phyloP scores from a whole-genome alignment of 2,113 vertebrate species.

The Limanda limanda region DNA sequence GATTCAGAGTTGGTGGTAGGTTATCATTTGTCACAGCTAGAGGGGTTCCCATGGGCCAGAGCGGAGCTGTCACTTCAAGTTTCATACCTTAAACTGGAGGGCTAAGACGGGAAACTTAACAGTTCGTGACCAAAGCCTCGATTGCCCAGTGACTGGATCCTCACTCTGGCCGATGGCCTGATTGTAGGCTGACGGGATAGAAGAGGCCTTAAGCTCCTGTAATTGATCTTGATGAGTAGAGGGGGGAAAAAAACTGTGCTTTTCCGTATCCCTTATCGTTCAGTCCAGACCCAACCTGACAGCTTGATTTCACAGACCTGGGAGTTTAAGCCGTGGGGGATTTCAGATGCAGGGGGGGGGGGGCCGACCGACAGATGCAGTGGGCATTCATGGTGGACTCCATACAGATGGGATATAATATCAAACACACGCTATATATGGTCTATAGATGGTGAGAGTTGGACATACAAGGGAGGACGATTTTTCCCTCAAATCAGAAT shows the following conservation, averaged over 20 bases:
- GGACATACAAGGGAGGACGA: neutral
- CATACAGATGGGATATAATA: constrained; percentile 30
- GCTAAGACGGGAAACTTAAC: constrained; percentile 50
- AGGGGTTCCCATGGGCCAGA: constrained; percentile 37
- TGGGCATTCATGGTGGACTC: constrained; percentile 54
- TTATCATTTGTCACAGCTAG: constrained; percentile 67
- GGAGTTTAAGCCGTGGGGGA: constrained; percentile 63
- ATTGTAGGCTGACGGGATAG: constrained; percentile 35
- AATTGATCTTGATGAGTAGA: constrained; percentile 73
- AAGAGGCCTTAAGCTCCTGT: constrained; percentile 57
- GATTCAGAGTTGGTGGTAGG: constrained; percentile 49
- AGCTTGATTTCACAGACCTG: constrained; percentile 71
- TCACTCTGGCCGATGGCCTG: constrained; percentile 54
- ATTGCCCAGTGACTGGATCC: constrained; percentile 52
- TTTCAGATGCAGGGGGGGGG: constrained; percentile 50
- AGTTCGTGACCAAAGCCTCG: constrained; percentile 69
- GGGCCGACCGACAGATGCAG: constrained; percentile 60
- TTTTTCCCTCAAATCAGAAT: neutral
- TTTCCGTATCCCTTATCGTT: constrained; percentile 63
- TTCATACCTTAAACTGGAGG: constrained; percentile 56
- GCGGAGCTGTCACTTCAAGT: constrained; percentile 58
- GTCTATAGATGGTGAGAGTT: constrained; percentile 18
- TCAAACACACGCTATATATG: constrained; percentile 26
- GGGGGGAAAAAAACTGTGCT: constrained; percentile 55
- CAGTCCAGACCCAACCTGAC: constrained; percentile 61